phyloP scores from a whole-genome alignment of 2,113 vertebrate species.

The Chrysemys picta region DNA sequence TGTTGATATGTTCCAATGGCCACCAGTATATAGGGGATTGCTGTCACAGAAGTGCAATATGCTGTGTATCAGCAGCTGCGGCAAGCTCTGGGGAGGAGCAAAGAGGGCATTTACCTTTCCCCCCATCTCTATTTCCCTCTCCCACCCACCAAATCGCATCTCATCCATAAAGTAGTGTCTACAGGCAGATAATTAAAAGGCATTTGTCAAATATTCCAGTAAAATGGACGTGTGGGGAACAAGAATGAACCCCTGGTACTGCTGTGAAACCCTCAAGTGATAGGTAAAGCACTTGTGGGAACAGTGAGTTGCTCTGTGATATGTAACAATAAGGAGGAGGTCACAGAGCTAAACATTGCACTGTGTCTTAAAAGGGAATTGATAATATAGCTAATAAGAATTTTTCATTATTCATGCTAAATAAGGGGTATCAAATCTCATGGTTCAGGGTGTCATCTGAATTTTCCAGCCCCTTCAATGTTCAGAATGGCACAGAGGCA shows the following conservation, averaged over 20 bases:
- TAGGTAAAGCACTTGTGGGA: not conserved
- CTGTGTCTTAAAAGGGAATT: not conserved
- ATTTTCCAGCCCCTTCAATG: not conserved
- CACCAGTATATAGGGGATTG: not conserved
- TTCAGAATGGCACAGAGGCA: slow-evolving; percentile 5
- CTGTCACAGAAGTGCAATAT: not conserved
- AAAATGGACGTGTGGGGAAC: not conserved
- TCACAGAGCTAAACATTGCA: not conserved
- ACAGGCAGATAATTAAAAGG: not conserved
- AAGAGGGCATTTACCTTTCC: fast-evolving
- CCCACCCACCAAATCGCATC: not conserved
- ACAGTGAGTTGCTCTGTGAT: fast-evolving
- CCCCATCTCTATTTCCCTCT: not conserved
- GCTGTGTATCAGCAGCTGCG: not conserved
- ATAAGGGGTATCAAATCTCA: slow-evolving; percentile 39
- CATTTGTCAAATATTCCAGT: not conserved
- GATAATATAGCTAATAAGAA: not conserved
- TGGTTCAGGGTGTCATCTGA: slow-evolving; percentile 2
- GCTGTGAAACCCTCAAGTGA: not conserved
- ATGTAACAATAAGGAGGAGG: not conserved
- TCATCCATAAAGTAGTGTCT: not conserved
- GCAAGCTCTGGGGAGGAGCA: not conserved
- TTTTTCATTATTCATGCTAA: slow-evolving; percentile 40
- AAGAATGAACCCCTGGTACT: not conserved
- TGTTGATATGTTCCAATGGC: not conserved